Percentiles rank a stretch among this genome's conserved stretches.
phyloP scores from a whole-genome alignment of 2,797 vertebrate species.

The Thaleichthys pacificus region DNA sequence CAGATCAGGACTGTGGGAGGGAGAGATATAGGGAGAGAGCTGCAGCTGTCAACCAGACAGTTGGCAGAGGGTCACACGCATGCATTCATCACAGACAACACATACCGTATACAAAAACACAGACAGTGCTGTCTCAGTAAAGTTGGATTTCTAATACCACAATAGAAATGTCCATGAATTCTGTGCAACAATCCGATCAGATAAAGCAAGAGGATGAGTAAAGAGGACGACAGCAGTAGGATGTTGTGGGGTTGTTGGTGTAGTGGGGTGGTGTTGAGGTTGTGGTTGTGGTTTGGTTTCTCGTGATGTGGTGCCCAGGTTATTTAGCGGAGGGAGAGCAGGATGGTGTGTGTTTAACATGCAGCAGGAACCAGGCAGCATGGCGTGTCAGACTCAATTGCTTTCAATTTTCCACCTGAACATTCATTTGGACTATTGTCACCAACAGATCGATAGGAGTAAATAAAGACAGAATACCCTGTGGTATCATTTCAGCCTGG shows the following conservation, averaged over 20 bases:
- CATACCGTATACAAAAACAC: neutral
- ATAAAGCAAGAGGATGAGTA: neutral
- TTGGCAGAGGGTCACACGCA: neutral
- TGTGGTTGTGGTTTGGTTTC: slow-evolving; percentile 41
- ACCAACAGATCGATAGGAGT: slow-evolving; percentile 65
- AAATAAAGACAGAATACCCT: slow-evolving; percentile 70
- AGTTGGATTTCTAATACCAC: neutral
- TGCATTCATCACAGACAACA: neutral
- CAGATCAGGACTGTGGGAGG: slow-evolving; percentile 12
- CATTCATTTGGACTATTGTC: slow-evolving; percentile 64
- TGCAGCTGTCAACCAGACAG: neutral
- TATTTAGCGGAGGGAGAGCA: slow-evolving; percentile 50
- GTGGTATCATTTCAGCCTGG: slow-evolving; percentile 53
- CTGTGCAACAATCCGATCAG: neutral
- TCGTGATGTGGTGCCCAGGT: slow-evolving; percentile 44
- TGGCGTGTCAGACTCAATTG: slow-evolving; percentile 66
- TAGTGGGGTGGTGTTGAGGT: too few species aligned
- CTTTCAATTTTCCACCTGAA: slow-evolving; percentile 63
- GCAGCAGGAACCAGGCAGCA: slow-evolving; percentile 47
- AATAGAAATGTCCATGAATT: neutral
- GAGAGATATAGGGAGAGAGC: slow-evolving; percentile 24
- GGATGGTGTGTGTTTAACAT: slow-evolving; percentile 61
- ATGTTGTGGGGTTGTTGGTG: too few species aligned
- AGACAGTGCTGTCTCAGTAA: neutral
- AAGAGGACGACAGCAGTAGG: too few species aligned